A percentile compares a stretch with the other conserved stretches of the same genome.
phyloP scores from a whole-genome alignment of 2,888 invertebrate genomes.

The Lasioglossum figueresi region DNA sequence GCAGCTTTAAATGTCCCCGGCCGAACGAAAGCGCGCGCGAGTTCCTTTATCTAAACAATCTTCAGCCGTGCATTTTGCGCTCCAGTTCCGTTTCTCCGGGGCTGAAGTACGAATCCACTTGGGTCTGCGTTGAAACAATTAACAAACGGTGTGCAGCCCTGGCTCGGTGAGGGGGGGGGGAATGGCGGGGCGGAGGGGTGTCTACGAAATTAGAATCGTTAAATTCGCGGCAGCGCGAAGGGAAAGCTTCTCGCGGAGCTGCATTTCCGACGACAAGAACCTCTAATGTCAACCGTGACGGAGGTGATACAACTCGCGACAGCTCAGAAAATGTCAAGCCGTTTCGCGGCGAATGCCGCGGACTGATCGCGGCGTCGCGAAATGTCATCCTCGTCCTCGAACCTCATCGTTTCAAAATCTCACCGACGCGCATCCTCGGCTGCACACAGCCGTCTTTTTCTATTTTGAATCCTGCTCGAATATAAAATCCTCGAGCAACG shows the following conservation, averaged over 20 bases:
- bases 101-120: constrained; percentile 60
- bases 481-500: background rate
- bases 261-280: constrained; percentile 24
- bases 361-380: constrained; percentile 40
- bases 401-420: background rate
- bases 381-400: constrained; percentile 11
- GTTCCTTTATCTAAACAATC: constrained; percentile 66
- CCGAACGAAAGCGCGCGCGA: constrained; percentile 46
- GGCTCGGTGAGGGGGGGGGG: constrained; percentile 19
- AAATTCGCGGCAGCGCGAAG: constrained; percentile 44
- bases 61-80: constrained; percentile 61
- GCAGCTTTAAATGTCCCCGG: constrained; percentile 58
- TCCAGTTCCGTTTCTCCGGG: constrained; percentile 51
- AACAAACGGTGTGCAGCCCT: constrained; percentile 56
- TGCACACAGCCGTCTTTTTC: background rate
- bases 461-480: background rate
- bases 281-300: constrained; percentile 26
- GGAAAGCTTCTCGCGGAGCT: constrained; percentile 30
- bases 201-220: constrained; percentile 64
- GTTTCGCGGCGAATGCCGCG: constrained; percentile 29
- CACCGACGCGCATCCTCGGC: background rate
- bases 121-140: constrained; percentile 65
- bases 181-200: constrained; percentile 37
- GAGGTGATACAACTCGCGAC: background rate
- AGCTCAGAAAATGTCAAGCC: constrained; percentile 28